Conservation (phyloP, 2,888 invertebrate species). For the Eledone cirrhosa region DNA sequence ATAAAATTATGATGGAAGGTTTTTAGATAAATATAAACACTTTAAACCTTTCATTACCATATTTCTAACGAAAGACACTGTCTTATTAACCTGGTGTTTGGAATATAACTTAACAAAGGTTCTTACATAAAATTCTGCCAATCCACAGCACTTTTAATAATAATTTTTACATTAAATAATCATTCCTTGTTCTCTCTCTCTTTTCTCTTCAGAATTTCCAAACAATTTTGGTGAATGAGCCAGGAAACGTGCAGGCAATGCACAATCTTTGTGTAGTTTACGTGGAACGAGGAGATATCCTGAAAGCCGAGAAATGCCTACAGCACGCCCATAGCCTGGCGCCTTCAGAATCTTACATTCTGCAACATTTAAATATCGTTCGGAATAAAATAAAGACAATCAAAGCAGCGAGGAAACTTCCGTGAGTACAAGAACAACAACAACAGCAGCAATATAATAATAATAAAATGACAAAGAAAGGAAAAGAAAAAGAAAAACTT, state of each 20-base stretch:
- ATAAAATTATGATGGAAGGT: too few relatives aligned
- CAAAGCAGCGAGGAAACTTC: neutral
- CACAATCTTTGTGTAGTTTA: constrained; percentile 97
- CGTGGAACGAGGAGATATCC: constrained; percentile 87
- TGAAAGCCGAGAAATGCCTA: constrained; percentile 86
- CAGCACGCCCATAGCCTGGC: constrained; percentile 78
- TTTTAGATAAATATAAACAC: too few relatives aligned
- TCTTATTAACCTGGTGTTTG: too few relatives aligned
- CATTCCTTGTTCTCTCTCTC: neutral
- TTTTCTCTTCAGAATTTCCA: constrained; percentile 80
- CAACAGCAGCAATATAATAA: too few relatives aligned
- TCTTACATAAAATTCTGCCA: neutral
- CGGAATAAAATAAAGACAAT: constrained; percentile 72
- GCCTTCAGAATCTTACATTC: constrained; percentile 90
- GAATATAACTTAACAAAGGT: too few relatives aligned
- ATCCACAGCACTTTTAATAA: too few relatives aligned
- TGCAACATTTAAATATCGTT: constrained; percentile 88
- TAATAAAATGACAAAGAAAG: too few relatives aligned
- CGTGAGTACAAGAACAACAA: too few relatives aligned
- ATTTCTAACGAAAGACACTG: too few relatives aligned
- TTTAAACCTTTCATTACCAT: too few relatives aligned
- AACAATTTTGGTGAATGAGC: constrained; percentile 85
- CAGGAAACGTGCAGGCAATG: constrained; percentile 90
- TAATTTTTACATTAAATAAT: too few relatives aligned
- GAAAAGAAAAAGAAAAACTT: too few relatives aligned